Evolutionary conservation across 2,113 vertebrate genomes (phyloP).

Genomic region (Morone chrysops): DNA sequence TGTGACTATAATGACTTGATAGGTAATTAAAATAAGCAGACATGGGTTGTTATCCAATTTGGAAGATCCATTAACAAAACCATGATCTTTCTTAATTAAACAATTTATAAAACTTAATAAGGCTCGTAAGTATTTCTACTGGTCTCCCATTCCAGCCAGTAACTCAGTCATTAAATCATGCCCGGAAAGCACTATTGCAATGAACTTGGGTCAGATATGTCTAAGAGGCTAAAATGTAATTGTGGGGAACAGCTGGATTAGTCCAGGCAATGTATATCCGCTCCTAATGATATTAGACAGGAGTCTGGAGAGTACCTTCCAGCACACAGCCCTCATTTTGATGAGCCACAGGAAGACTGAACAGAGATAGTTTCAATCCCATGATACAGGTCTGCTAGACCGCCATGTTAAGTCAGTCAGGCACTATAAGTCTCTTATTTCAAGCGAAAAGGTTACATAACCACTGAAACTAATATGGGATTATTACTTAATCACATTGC

Average conservation of each 20-base stretch:
- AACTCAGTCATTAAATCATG: slow-evolving; percentile 49
- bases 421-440: slow-evolving; percentile 55
- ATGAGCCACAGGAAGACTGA: slow-evolving; percentile 38
- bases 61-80: neutral
- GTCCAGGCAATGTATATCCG: slow-evolving; percentile 69
- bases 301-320: slow-evolving; percentile 80
- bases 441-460: slow-evolving; percentile 41
- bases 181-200: slow-evolving; percentile 52
- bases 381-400: slow-evolving; percentile 16
- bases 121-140: slow-evolving; percentile 38
- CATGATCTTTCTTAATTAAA: neutral
- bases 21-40: neutral
- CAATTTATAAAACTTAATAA: neutral
- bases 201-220: slow-evolving; percentile 62
- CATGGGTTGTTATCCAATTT: neutral
- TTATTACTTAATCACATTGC: slow-evolving; percentile 20
- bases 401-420: neutral
- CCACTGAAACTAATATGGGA: slow-evolving; percentile 1
- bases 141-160: slow-evolving; percentile 21
- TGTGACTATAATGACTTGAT: neutral
- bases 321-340: slow-evolving; percentile 62
- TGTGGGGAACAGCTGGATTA: slow-evolving; percentile 77
- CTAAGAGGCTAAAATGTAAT: slow-evolving; percentile 77
- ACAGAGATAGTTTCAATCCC: slow-evolving; percentile 33
- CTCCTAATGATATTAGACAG: slow-evolving; percentile 81